These are phyloP conservation scores for Tragelaphus oryx DNA, from an alignment of 2,797 vertebrate genomes.

Conservation along the genomic window DNA sequence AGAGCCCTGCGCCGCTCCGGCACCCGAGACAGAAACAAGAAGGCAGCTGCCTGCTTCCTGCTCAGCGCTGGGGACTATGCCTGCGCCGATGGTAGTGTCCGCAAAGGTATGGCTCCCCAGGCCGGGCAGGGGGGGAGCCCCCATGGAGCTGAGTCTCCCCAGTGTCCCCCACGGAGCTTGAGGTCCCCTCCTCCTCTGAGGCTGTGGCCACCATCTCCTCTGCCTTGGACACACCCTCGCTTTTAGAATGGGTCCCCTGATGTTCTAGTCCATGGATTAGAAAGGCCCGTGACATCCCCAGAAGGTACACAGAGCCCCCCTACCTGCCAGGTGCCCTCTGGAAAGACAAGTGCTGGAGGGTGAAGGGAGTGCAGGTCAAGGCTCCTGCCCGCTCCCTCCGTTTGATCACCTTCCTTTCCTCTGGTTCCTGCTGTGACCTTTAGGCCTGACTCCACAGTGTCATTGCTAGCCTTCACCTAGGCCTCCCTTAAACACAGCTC, in stretches of 20 bases:
- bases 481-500: neutral
- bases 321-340: neutral
- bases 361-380: neutral
- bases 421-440: neutral
- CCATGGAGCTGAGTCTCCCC: neutral
- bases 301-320: neutral
- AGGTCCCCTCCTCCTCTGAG: constrained; percentile 23
- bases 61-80: constrained; percentile 89
- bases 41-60: constrained; percentile 92
- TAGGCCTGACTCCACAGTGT: neutral
- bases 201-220: constrained; percentile 47
- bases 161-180: neutral
- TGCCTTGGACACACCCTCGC: neutral
- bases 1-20: constrained; percentile 86
- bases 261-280: neutral
- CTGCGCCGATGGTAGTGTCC: constrained; percentile 86
- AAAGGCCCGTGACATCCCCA: neutral
- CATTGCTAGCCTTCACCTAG: neutral
- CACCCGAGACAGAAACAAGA: constrained; percentile 90
- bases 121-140: constrained; percentile 20
- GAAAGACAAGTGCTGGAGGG: neutral
- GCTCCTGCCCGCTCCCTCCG: neutral
- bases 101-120: constrained; percentile 82
- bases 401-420: neutral
- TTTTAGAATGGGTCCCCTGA: constrained; percentile 15